These are phyloP conservation scores for Theristicus caerulescens DNA, from an alignment of 2,113 vertebrate genomes.

Conservation along the genomic window DNA sequence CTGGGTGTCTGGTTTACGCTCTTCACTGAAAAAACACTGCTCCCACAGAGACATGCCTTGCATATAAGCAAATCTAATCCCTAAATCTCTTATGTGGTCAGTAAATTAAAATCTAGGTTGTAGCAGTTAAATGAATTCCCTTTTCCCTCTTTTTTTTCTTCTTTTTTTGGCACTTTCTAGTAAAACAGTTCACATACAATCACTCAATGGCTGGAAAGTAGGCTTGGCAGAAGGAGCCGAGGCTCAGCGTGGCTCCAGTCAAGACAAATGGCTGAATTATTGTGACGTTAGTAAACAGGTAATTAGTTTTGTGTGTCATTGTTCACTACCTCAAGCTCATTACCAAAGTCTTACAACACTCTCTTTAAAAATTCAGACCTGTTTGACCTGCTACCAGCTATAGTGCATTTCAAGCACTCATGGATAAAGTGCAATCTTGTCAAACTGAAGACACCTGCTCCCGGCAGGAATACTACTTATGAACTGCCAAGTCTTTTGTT, in stretches of 20 bases:
- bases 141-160: neutral
- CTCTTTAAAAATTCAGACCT: constrained; percentile 64
- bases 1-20: neutral
- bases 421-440: constrained; percentile 71
- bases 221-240: neutral
- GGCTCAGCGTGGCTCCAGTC: constrained; percentile 34
- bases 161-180: constrained; percentile 10
- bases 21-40: constrained; percentile 15
- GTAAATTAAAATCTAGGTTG: constrained; percentile 51
- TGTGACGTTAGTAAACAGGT: constrained; percentile 73
- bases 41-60: neutral
- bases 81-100: constrained; percentile 32
- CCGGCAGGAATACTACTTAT: constrained; percentile 65
- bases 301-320: constrained; percentile 71
- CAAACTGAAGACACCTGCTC: constrained; percentile 78
- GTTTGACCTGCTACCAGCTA: constrained; percentile 64
- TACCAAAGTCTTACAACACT: constrained; percentile 55
- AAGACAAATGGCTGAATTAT: constrained; percentile 68
- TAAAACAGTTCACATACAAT: constrained; percentile 7
- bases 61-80: constrained; percentile 26
- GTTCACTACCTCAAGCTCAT: constrained; percentile 63
- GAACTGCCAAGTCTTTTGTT: constrained; percentile 76
- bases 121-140: neutral
- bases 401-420: constrained; percentile 59
- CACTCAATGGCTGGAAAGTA: constrained; percentile 19